Evolutionary conservation across 2,888 invertebrate genomes (phyloP).

Genomic region (Yponomeuta sedellus): DNA sequence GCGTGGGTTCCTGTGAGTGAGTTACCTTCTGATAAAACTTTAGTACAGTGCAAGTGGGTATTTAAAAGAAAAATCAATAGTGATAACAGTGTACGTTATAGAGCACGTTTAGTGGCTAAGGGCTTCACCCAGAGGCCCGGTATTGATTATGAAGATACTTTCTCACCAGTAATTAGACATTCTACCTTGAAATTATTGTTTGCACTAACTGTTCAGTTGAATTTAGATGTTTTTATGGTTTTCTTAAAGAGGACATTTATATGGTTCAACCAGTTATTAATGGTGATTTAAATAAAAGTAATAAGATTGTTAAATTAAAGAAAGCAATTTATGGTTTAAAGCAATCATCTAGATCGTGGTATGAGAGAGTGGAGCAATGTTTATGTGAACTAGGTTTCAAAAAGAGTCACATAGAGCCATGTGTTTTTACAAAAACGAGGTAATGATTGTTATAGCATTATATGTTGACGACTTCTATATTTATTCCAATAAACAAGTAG

Average conservation of each 20-base stretch:
- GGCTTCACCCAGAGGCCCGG: conserved; percentile 16
- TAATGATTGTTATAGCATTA: too few species aligned
- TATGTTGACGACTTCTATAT: too few species aligned
- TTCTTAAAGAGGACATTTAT: conserved; percentile 10
- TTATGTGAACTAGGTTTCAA: conserved; percentile 10
- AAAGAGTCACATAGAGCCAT: conserved; percentile 11
- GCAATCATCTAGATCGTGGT: conserved; percentile 13
- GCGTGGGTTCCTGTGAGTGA: conserved; percentile 21
- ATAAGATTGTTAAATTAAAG: conserved; percentile 8
- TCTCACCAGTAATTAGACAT: conserved; percentile 14
- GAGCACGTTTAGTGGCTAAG: conserved; percentile 15
- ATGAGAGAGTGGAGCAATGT: conserved; percentile 12
- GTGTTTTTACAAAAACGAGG: conserved; percentile 13
- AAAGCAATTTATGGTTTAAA: conserved; percentile 16
- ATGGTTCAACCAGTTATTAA: conserved; percentile 12
- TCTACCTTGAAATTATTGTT: conserved; percentile 13
- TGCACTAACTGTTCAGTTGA: conserved; percentile 12
- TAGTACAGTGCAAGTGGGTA: conserved; percentile 17
- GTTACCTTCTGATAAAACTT: conserved; percentile 16
- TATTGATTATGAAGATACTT: conserved; percentile 14
- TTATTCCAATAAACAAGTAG: too few species aligned
- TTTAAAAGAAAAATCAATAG: conserved; percentile 13
- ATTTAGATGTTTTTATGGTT: conserved; percentile 14
- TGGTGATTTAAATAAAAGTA: not conserved
- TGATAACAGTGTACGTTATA: conserved; percentile 14